Evolutionary conservation across 2,888 invertebrate genomes (phyloP).

Genomic region (Metopia argyrocephala): DNA sequence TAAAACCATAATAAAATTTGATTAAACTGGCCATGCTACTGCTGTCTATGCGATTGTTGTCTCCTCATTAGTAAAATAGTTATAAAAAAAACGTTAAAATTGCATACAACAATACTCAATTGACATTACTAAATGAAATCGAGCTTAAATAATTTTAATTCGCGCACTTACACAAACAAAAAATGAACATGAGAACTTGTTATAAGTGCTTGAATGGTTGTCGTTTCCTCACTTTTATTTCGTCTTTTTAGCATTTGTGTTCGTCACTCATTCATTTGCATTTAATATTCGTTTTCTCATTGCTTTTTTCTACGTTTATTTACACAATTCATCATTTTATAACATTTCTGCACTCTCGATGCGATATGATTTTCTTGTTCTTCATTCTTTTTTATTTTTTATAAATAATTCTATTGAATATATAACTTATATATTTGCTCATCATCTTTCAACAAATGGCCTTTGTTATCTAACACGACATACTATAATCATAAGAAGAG

Average conservation of each 20-base stretch:
- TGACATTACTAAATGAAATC: constrained; percentile 50
- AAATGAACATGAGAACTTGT: constrained; percentile 37
- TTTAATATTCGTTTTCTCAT: constrained; percentile 15
- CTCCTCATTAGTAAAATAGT: too few species aligned
- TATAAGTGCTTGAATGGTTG: constrained; percentile 9
- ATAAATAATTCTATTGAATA: constrained; percentile 59
- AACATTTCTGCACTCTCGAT: constrained; percentile 2
- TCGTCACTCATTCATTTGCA: constrained; percentile 23
- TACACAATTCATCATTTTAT: constrained; percentile 9
- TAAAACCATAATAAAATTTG: too few species aligned
- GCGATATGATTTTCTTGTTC: constrained; percentile 15
- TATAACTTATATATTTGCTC: constrained; percentile 54
- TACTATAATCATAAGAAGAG: constrained; percentile 53
- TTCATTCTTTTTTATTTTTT: constrained; percentile 28
- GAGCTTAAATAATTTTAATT: constrained; percentile 37
- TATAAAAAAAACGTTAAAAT: neutral
- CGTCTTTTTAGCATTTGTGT: constrained; percentile 16
- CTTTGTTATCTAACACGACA: constrained; percentile 58
- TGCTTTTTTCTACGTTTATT: constrained; percentile 28
- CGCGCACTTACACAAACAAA: neutral
- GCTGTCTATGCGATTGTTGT: too few species aligned
- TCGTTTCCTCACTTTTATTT: constrained; percentile 17
- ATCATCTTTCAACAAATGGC: constrained; percentile 58
- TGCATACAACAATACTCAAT: constrained; percentile 21
- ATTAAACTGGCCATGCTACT: too few species aligned